Evolutionary conservation across 1,140 invertebrate species (phyloP).

Genomic region (Heliconius eleuchia): DNA sequence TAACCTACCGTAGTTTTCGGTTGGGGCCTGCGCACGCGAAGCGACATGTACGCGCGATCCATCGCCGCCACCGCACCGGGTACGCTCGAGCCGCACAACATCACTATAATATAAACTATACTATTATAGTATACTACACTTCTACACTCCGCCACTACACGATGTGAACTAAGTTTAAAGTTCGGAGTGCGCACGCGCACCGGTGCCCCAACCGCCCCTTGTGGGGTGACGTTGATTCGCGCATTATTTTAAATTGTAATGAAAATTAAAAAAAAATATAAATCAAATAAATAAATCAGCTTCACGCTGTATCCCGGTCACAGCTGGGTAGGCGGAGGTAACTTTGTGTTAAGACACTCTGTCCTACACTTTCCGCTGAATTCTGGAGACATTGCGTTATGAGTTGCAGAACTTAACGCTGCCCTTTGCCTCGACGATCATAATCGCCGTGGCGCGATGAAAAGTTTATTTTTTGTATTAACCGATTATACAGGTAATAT

Average conservation of each 20-base stretch:
- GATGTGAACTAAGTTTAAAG: constrained; percentile 22
- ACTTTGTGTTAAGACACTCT: too few species aligned
- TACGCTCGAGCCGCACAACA: constrained; percentile 47
- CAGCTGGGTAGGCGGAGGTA: too few species aligned
- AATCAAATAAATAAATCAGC: not conserved
- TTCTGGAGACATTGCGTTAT: too few species aligned
- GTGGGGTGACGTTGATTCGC: not conserved
- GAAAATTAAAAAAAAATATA: not conserved
- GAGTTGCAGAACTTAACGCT: too few species aligned
- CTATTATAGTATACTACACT: constrained; percentile 20
- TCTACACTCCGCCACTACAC: constrained; percentile 25
- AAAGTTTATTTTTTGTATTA: too few species aligned
- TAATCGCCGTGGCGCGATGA: too few species aligned
- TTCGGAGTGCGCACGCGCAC: not conserved
- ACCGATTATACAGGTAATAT: not conserved
- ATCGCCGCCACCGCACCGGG: constrained; percentile 71
- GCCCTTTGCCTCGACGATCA: too few species aligned
- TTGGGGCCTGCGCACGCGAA: constrained; percentile 74
- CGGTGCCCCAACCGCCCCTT: not conserved
- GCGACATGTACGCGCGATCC: constrained; percentile 79
- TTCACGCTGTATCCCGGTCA: too few species aligned
- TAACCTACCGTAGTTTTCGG: constrained; percentile 57
- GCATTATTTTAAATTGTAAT: not conserved
- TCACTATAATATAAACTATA: not conserved
- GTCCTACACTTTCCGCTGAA: too few species aligned